These are phyloP conservation scores for Myoxocephalus aenaeus DNA, from an alignment of 2,797 vertebrate species.

Conservation along the genomic window DNA sequence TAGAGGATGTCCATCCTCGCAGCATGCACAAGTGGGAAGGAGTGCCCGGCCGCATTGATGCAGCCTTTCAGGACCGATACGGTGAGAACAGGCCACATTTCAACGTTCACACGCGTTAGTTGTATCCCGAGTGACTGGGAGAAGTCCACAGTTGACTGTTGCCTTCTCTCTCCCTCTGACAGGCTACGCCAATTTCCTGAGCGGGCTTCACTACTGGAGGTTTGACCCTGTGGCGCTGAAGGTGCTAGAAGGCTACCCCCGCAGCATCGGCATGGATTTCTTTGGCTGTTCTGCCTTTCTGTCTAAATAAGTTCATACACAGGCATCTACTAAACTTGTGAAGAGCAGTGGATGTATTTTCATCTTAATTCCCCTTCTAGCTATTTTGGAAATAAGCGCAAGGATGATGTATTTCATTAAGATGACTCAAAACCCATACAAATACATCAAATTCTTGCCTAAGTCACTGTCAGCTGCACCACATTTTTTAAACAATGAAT, in stretches of 20 bases:
- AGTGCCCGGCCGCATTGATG: slow-evolving; percentile 58
- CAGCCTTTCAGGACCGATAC: slow-evolving; percentile 62
- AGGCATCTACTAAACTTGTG: background rate
- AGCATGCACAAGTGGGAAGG: slow-evolving; percentile 54
- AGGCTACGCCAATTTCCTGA: slow-evolving; percentile 78
- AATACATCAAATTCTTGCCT: background rate
- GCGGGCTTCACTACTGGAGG: slow-evolving; percentile 89
- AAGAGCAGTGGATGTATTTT: slow-evolving; percentile 6
- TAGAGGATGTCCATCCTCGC: slow-evolving; percentile 44
- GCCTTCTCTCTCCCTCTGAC: slow-evolving; percentile 21
- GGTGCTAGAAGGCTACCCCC: slow-evolving; percentile 88
- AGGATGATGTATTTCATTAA: background rate
- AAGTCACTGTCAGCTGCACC: background rate
- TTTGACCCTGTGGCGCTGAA: slow-evolving; percentile 86
- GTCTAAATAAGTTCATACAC: slow-evolving; percentile 18
- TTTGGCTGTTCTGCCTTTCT: slow-evolving; percentile 59
- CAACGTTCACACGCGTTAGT: background rate
- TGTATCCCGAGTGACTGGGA: background rate
- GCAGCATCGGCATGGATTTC: slow-evolving; percentile 85
- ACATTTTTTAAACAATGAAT: background rate
- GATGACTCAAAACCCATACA: background rate
- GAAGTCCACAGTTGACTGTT: background rate
- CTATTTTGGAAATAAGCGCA: background rate
- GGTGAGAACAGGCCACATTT: slow-evolving; percentile 49
- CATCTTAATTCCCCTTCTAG: background rate